These are phyloP conservation scores for Whitmania pigra DNA, from an alignment of 1,140 invertebrate genomes.

Conservation along the genomic window DNA sequence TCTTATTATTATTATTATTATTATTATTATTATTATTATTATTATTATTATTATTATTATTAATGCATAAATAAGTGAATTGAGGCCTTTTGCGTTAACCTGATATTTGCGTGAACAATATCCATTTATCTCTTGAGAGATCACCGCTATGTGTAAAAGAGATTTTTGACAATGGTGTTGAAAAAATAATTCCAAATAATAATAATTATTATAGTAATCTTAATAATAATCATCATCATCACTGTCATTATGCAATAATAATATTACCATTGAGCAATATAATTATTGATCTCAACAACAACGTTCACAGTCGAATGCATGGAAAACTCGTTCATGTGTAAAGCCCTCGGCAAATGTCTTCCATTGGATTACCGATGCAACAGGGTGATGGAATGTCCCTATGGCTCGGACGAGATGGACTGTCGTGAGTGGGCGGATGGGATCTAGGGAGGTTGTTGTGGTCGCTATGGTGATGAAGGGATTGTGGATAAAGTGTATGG, in stretches of 20 bases:
- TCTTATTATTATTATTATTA: not conserved
- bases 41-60: not conserved
- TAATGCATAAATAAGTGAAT: not conserved
- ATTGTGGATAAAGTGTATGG: no score
- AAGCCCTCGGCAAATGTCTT: not conserved
- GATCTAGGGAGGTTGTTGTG: no score
- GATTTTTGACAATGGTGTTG: no score
- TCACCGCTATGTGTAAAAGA: no score
- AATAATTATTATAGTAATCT: no score
- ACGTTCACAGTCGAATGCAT: not conserved
- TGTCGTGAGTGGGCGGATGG: not conserved
- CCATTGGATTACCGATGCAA: constrained; percentile 2
- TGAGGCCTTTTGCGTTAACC: no score
- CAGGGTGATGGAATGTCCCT: constrained; percentile 9
- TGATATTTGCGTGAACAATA: no score
- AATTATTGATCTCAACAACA: not conserved
- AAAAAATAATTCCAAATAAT: no score
- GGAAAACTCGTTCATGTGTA: not conserved
- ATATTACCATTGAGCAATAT: not conserved
- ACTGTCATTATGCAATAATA: not conserved
- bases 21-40: not conserved
- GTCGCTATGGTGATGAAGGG: no score
- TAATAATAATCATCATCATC: not conserved
- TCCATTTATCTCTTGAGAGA: no score
- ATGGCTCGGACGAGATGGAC: constrained; percentile 10